These are phyloP conservation scores for Stylophora pistillata DNA, from an alignment of 64 coral and sea anemone genomes.

Conservation along the genomic window DNA sequence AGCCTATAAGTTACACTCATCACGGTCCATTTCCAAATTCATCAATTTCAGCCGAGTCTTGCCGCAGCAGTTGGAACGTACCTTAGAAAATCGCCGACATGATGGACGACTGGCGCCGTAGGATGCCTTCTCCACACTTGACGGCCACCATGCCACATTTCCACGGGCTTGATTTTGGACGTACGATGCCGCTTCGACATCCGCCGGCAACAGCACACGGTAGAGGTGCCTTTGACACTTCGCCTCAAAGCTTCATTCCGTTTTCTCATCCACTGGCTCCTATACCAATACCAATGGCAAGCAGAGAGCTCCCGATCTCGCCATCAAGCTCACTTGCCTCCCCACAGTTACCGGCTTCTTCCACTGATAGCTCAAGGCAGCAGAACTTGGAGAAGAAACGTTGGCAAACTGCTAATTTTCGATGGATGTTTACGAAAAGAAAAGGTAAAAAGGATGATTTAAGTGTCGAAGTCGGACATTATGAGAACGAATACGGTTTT, in stretches of 20 bases:
- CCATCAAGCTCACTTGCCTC: neutral
- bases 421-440: constrained; percentile 99
- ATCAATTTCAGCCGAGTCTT: neutral
- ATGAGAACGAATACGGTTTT: neutral
- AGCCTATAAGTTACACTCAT: constrained; percentile 21
- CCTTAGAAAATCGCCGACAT: constrained; percentile 8
- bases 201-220: constrained; percentile 58
- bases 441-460: constrained; percentile 65
- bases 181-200: constrained; percentile 84
- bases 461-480: neutral
- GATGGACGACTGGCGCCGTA: constrained; percentile 81
- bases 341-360: neutral
- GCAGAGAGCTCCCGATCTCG: neutral
- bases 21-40: neutral
- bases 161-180: constrained; percentile 72
- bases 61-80: neutral
- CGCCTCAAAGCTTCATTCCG: constrained; percentile 7
- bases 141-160: constrained; percentile 9
- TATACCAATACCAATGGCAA: neutral
- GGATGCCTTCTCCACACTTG: constrained; percentile 63
- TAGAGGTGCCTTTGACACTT: constrained; percentile 19
- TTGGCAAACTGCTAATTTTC: constrained; percentile 98
- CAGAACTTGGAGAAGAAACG: constrained; percentile 81
- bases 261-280: constrained; percentile 7
- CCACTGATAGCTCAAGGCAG: neutral